A percentile compares a stretch with the other conserved stretches of the same genome.
phyloP scores from a whole-genome alignment of 2,113 vertebrate genomes.

The Balaeniceps rex region DNA sequence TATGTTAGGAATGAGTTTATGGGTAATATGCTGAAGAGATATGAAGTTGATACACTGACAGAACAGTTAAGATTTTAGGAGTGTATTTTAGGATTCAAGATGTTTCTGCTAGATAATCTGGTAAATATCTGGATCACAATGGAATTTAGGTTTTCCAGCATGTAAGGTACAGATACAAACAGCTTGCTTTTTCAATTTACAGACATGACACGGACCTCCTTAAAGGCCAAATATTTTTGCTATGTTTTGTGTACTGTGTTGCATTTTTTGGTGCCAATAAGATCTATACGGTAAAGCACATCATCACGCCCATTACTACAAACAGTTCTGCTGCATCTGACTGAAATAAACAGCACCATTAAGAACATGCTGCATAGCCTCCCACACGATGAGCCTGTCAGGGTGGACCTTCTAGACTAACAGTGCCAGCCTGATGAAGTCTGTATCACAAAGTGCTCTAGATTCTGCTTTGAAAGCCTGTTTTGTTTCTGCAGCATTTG shows the following conservation, averaged over 20 bases:
- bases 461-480: not conserved
- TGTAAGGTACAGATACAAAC: too few species aligned
- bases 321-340: not conserved
- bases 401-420: not conserved
- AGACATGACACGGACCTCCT: not conserved
- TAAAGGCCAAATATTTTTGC: not conserved
- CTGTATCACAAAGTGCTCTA: not conserved
- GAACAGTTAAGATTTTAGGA: too few species aligned
- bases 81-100: too few species aligned
- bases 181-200: too few species aligned
- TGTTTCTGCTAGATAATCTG: too few species aligned
- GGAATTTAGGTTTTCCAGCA: too few species aligned
- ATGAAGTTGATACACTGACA: too few species aligned
- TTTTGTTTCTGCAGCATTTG: not conserved
- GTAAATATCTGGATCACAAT: too few species aligned
- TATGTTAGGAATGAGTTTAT: too few species aligned
- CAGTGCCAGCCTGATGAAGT: not conserved
- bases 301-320: too few species aligned
- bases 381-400: fast-evolving
- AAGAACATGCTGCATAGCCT: not conserved
- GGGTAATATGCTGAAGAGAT: too few species aligned
- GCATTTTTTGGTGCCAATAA: not conserved
- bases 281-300: not conserved
- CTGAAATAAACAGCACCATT: not conserved
- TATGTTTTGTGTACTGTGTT: not conserved